These are phyloP conservation scores for Thaumetopoea pityocampa DNA, from an alignment of 1,140 invertebrate genomes.

Conservation along the genomic window DNA sequence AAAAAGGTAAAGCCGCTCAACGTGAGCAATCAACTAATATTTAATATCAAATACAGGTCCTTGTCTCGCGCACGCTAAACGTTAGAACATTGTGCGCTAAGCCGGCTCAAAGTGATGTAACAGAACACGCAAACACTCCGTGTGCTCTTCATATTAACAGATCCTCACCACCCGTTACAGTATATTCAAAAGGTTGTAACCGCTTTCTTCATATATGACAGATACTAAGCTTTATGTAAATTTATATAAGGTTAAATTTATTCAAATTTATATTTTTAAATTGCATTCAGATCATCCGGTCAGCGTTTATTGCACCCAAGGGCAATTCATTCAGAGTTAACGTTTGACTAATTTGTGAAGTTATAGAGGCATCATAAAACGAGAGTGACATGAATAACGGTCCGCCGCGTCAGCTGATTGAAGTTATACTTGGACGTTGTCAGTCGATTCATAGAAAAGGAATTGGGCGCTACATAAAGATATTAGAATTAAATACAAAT, in stretches of 20 bases:
- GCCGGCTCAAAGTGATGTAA: slow-evolving; percentile 66
- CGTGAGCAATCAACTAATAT: slow-evolving; percentile 63
- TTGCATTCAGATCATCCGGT: slow-evolving; percentile 54
- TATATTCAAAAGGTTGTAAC: slow-evolving; percentile 25
- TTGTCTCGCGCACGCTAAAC: slow-evolving; percentile 64
- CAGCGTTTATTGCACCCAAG: slow-evolving; percentile 67
- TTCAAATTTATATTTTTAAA: slow-evolving; percentile 24
- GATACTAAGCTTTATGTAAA: slow-evolving; percentile 12
- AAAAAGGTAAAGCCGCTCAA: slow-evolving; percentile 46
- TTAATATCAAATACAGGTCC: slow-evolving; percentile 60
- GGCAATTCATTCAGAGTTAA: slow-evolving; percentile 66
- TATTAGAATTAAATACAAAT: neutral
- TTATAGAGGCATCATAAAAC: slow-evolving; percentile 57
- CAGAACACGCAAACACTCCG: slow-evolving; percentile 54
- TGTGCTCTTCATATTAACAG: slow-evolving; percentile 68
- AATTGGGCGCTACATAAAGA: slow-evolving; percentile 2
- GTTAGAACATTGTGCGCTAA: slow-evolving; percentile 60
- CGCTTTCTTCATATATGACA: neutral
- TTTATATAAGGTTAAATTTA: slow-evolving; percentile 12
- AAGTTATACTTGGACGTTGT: slow-evolving; percentile 13
- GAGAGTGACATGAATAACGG: slow-evolving; percentile 33
- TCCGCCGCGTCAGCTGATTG: slow-evolving; percentile 56
- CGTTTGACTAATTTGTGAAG: slow-evolving; percentile 73
- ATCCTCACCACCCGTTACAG: slow-evolving; percentile 37
- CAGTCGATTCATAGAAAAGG: slow-evolving; percentile 7